These are phyloP conservation scores for Noctua pronuba DNA, from an alignment of 2,888 invertebrate species.

Conservation along the genomic window DNA sequence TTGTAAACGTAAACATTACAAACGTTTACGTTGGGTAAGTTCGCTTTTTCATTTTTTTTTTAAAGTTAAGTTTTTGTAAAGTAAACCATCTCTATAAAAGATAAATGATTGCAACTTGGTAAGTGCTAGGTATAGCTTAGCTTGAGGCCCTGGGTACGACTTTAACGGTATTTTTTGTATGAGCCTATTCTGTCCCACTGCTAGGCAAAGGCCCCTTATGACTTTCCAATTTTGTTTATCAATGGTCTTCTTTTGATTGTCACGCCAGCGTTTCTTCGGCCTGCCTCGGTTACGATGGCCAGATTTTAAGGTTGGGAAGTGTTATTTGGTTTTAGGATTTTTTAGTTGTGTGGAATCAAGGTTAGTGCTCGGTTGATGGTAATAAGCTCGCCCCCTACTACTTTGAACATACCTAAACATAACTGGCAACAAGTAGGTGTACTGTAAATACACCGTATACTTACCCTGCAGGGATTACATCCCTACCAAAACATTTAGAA, in stretches of 20 bases:
- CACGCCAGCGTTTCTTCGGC: too few species aligned
- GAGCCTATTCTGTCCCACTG: not conserved
- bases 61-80: too few species aligned
- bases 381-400: not conserved
- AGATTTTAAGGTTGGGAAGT: too few species aligned
- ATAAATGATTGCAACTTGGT: not conserved
- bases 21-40: not conserved
- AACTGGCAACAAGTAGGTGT: not conserved
- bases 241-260: too few species aligned
- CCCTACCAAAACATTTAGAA: not conserved
- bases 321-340: not conserved
- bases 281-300: too few species aligned
- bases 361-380: not conserved
- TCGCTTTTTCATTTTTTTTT: not conserved
- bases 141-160: not conserved
- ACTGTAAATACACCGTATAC: not conserved
- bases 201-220: not conserved
- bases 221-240: not conserved
- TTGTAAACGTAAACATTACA: conserved; percentile 11
- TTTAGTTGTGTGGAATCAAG: not conserved
- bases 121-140: not conserved
- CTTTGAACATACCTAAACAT: not conserved
- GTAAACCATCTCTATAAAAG: not conserved
- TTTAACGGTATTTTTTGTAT: not conserved
- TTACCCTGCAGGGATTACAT: not conserved